Percentiles rank a stretch among this genome's conserved stretches.
phyloP scores from a whole-genome alignment of 2,888 invertebrate species.

The Homarus gammarus region DNA sequence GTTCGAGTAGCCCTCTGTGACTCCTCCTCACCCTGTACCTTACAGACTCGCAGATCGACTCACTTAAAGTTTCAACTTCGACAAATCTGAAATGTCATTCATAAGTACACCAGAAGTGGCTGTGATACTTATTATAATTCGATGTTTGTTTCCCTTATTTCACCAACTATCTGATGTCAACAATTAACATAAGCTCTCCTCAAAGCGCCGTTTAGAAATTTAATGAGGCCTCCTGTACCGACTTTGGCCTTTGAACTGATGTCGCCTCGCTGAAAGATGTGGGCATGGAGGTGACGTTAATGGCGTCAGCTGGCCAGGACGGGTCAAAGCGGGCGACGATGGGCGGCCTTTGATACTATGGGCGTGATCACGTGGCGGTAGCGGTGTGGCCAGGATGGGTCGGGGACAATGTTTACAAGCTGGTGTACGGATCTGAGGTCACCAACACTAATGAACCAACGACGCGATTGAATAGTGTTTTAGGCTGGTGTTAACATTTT shows the following conservation, averaged over 20 bases:
- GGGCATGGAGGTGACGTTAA: conserved; percentile 59
- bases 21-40: no score
- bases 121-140: no score
- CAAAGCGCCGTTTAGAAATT: neutral
- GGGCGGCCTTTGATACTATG: conserved; percentile 56
- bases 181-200: neutral
- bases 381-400: neutral
- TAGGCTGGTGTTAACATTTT: neutral
- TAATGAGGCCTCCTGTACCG: conserved; percentile 38
- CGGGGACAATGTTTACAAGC: conserved; percentile 1
- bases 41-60: no score
- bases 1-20: no score
- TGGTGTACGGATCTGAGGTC: neutral
- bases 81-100: no score
- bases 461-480: neutral
- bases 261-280: conserved; percentile 37
- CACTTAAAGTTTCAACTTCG: no score
- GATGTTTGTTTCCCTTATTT: no score
- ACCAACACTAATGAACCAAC: conserved; percentile 16
- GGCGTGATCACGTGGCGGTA: conserved; percentile 27
- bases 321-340: conserved; percentile 51
- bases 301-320: conserved; percentile 58
- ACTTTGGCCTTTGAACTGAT: conserved; percentile 47
- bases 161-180: no score
- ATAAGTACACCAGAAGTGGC: no score